Evolutionary conservation across 53 echinoderm and acorn worm genomes (phyloP).

Genomic region (Temnopleurus reevesii): DNA sequence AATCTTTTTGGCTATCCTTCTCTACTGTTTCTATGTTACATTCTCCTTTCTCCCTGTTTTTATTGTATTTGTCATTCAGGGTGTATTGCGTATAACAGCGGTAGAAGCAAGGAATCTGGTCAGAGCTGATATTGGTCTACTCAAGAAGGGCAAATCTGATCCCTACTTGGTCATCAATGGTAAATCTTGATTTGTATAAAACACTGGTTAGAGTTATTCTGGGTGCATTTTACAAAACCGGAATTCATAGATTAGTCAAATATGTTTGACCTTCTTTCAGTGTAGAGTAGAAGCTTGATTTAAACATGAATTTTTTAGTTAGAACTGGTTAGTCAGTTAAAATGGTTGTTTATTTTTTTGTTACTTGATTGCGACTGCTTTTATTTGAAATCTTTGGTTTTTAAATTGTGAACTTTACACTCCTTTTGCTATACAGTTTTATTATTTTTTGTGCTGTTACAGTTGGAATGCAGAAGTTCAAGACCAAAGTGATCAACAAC

Average conservation of each 20-base stretch:
- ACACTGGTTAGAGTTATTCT: no score
- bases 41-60: neutral
- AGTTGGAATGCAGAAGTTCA: conserved; percentile 94
- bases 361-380: no score
- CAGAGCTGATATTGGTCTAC: conserved; percentile 77
- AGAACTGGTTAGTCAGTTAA: neutral
- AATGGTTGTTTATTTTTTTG: neutral
- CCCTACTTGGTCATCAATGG: conserved; percentile 85
- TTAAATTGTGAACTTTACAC: no score
- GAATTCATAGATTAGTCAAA: no score
- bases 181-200: conserved; percentile 58
- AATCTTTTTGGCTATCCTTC: no score
- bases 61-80: conserved; percentile 57
- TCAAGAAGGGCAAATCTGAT: conserved; percentile 97
- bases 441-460: neutral
- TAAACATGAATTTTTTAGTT: neutral
- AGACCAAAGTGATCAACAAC: conserved; percentile 78
- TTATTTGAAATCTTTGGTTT: no score
- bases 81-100: conserved; percentile 85
- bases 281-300: no score
- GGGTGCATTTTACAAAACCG: no score
- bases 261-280: no score
- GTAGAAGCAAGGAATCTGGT: conserved; percentile 88
- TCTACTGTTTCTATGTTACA: no score
- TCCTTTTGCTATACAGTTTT: neutral